Base-by-base conservation (phyloP, 1,140 invertebrate species). In the Neuroterus valhalla region DNA sequence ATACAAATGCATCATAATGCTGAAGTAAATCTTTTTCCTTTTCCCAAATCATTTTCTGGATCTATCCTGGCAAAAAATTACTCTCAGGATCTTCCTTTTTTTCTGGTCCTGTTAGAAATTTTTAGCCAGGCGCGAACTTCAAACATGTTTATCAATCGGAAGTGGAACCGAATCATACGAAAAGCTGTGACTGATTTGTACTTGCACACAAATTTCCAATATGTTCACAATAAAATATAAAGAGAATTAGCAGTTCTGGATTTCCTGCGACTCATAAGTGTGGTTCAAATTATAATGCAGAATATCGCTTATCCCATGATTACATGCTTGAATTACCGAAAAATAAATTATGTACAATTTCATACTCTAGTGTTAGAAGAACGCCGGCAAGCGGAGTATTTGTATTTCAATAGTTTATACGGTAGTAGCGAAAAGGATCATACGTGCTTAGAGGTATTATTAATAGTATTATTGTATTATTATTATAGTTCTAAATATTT, bases 21-120 rank as follows among this genome's bases (percentile, higher is more conserved):
- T 71, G 68, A 72, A 69, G 69, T 76, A 72, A 46, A 72, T 68
- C 15, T 67, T 38, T 67, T 67, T 44, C 14, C 14, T 68, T 68
- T 21, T 52, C 12, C 50, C 48, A 3, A 46, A n/a, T 48, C 8
- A 48, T 19, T 48, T 48, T 48, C 46, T 48, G n/a, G 17, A 19
- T n/a, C n/a, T 19, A 5, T 3, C 17, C 15, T 19, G 17, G 46
- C 17, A 17, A 48, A 48, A 19, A 48, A 48, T 48, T 48, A 19
- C 46, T 48, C n/a, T 17, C 3, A 48, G 46, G 17, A 15, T 48
- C 46, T 48, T 19, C 46, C 3, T 4, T 8, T 17, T 48, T 48
- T 48, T 48, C 17, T 48, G 6, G 10, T 19, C 17, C 17, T 48
- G 46, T 48, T 48, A 48, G 46, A 48, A 48, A 48, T 48, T 48